Base-by-base conservation (phyloP, 2,797 vertebrate species). In the Fratercula arctica region DNA sequence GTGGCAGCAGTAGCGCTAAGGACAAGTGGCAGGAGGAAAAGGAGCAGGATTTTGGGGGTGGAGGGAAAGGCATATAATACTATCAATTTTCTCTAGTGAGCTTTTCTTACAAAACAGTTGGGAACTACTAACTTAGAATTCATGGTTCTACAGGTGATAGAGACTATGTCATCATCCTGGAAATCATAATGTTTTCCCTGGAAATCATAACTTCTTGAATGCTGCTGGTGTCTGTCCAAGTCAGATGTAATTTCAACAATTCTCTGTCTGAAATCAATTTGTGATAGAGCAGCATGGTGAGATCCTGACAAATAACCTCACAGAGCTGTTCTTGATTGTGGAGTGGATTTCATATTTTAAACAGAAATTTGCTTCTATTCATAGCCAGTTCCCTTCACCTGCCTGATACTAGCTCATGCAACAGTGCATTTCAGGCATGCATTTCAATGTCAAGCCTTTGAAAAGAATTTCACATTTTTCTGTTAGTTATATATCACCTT, bases 401-500 rank as follows among this genome's bases (percentile, higher is more conserved):
- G 64, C 79, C 37, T 94, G 87, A 93, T 93, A 96, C 53, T 92
- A 86, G 33, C 82, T 94, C 91, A 93, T 28, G 83, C 85, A 94
- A 95, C 91, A 93, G 79, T 90, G 81, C 95, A 45, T 91, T 89
- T 89, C 93, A 91, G 94, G 90, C 89, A 92, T 63, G 79, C 87
- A 35, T 91, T 84, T 92, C 82, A 76, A 90, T 51, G 61, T 84
- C 87, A 96, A 84, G 68, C 17, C 43, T 97, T 92, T 56, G 50
- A 86, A 79, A 96, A 93, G 57, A 63, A 89, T 89, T 85, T 78
- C 25, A 56, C 20, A 3, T 89, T 95, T 95, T 96, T 72, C 73
- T 72, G 16, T 51, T 78, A 50, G 54, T 66, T 95, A 84, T 82
- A 73, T 69, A 88, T 92, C 90, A 91, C 59, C 78, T 91, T 78